Base-by-base conservation (phyloP, 2,113 vertebrate species). In the Lepus americanus region DNA sequence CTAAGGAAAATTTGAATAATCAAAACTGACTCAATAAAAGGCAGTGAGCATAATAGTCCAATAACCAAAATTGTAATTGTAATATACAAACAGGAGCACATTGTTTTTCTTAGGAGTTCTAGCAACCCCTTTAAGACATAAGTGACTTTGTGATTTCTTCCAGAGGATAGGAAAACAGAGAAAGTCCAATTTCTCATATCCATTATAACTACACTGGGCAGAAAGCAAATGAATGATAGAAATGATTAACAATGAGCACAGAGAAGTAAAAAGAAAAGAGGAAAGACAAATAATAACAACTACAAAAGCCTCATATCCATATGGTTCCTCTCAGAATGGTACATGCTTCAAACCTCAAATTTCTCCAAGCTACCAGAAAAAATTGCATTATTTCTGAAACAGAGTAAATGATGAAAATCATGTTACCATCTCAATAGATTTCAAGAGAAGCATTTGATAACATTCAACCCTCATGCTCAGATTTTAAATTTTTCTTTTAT, bases 31-130 rank as follows among this genome's bases (percentile, higher is more conserved):
- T 85, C 27, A 66, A 55, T 85, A 64, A 39, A 64, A 53, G 53
- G 17, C 25, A 80, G 17, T 72, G 80, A 44, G n/a, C 4, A 59
- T 36, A 55, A 39, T 17, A 81, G 12, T 51, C 20, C 20, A 39
- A 33, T 39, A 77, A 23, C 39, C 53, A 51, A 77, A 70, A 20
- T 31, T 39, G 2, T 44, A 53, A 92, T 39, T 82, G 4, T 77
- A 77, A 39, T 9, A 59, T 12, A 87, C 12, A 10, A 29, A 39
- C 22, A 82, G 19, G 13, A 87, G 3, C 2, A 39, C 70, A 51
- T 87, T 12, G 22, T 59, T 67, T 79, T 85, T 83, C 36, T n/a
- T n/a, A 80, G n/a, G 51, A 69, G 20, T 83, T 92, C 63, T 88
- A 53, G 36, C 22, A 81, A 44, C 74, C 74, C 0, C 14, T 53